Evolutionary conservation across 2,113 vertebrate species (phyloP).

Genomic region (Polyodon spathula): DNA sequence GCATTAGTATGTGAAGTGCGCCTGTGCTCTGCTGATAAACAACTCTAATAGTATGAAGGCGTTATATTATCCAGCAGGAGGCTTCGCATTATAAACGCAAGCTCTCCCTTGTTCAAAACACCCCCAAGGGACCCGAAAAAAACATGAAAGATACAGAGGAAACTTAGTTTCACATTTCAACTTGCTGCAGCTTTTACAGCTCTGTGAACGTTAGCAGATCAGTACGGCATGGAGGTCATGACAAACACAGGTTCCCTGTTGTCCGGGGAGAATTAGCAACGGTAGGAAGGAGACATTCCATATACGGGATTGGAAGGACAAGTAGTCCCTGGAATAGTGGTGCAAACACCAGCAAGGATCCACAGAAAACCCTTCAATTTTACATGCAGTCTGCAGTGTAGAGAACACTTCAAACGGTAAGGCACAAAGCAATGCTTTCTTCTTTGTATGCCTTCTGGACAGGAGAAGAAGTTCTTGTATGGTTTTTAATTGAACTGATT

Average conservation of each 20-base stretch:
- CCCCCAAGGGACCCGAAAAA: not conserved
- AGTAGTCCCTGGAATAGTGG: constrained; percentile 17
- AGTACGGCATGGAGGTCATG: not conserved
- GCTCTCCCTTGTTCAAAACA: not conserved
- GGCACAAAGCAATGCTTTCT: constrained; percentile 22
- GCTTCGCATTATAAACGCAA: not conserved
- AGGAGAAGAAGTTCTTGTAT: not conserved
- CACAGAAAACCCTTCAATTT: constrained; percentile 15
- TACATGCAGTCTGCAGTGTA: too few species aligned
- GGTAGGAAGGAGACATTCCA: constrained; percentile 28
- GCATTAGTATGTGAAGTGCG: not conserved
- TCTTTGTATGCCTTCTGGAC: constrained; percentile 13
- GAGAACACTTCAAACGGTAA: constrained; percentile 40
- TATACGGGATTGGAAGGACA: constrained; percentile 32
- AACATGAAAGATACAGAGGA: not conserved
- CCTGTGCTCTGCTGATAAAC: not conserved
- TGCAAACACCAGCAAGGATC: constrained; percentile 13
- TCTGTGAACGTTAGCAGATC: not conserved
- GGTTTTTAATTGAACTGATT: too few species aligned
- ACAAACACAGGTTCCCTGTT: constrained; percentile 28
- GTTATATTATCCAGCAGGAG: not conserved
- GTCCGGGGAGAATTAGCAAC: constrained; percentile 35
- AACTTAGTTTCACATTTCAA: not conserved
- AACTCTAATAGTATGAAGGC: not conserved
- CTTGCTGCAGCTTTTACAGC: not conserved